A percentile compares a stretch with the other conserved stretches of the same genome.
Evolutionary conservation across 2,113 vertebrate genomes (phyloP).

Genomic region (Elaphurus davidianus): DNA sequence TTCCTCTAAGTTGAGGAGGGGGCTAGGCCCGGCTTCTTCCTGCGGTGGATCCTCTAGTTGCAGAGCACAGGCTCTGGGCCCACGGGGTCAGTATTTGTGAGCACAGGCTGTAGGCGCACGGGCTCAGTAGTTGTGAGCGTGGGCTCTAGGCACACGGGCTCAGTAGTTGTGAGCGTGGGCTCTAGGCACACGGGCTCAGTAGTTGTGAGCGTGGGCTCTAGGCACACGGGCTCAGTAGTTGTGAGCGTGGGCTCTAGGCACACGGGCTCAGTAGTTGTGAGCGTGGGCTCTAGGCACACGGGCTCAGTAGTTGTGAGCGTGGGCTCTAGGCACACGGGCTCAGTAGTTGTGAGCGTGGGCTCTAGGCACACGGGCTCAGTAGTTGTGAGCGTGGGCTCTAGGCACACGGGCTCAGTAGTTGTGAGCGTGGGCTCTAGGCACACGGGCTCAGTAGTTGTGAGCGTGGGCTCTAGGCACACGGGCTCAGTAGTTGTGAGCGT

Average conservation of each 20-base stretch:
- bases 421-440: accelerated
- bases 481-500: too few relatives aligned
- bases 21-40: neutral
- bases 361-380: accelerated
- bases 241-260: accelerated
- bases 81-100: too few relatives aligned
- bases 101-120: too few relatives aligned
- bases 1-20: neutral
- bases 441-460: too few relatives aligned
- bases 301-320: accelerated
- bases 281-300: accelerated
- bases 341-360: accelerated
- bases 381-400: accelerated
- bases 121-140: too few relatives aligned
- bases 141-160: accelerated
- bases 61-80: accelerated
- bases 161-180: accelerated
- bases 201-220: accelerated
- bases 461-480: accelerated
- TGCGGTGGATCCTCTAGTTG: accelerated
- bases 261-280: accelerated
- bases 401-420: accelerated
- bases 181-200: accelerated
- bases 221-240: too few relatives aligned
- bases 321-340: accelerated